phyloP scores from a whole-genome alignment of 2,797 vertebrate genomes.

The Cirrhinus mrigala region DNA sequence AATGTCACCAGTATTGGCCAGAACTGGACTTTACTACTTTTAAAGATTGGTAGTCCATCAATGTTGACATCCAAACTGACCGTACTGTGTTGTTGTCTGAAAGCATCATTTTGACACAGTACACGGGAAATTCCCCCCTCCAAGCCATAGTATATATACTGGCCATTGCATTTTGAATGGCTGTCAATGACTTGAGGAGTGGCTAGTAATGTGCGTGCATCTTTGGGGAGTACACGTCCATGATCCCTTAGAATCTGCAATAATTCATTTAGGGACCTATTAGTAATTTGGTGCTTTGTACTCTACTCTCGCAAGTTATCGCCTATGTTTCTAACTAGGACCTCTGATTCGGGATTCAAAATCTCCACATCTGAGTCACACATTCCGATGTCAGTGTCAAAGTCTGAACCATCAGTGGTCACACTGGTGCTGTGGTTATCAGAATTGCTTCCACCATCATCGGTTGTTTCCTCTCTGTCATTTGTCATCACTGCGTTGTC shows the following conservation, averaged over 20 bases:
- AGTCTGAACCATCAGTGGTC: conserved; percentile 24
- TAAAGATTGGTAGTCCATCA: conserved; percentile 58
- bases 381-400: conserved; percentile 9
- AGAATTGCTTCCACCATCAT: conserved; percentile 3
- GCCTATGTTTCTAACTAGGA: conserved; percentile 4
- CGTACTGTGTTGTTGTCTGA: background rate
- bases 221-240: conserved; percentile 47
- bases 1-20: conserved; percentile 52
- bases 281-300: conserved; percentile 36
- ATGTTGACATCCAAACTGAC: conserved; percentile 46
- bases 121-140: conserved; percentile 41
- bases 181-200: conserved; percentile 32
- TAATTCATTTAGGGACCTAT: conserved; percentile 25
- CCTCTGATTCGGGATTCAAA: conserved; percentile 28
- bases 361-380: conserved; percentile 25
- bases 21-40: conserved; percentile 43
- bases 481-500: background rate
- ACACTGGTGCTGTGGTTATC: conserved; percentile 24
- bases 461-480: background rate
- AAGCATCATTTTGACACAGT: conserved; percentile 6
- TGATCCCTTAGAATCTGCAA: conserved; percentile 46
- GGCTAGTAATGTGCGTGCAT: conserved; percentile 52
- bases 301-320: conserved; percentile 38
- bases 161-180: conserved; percentile 50
- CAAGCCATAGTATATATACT: conserved; percentile 50